These are phyloP conservation scores for Zaprionus obscuricornis DNA, from an alignment of 2,888 invertebrate species.

Conservation along the genomic window DNA sequence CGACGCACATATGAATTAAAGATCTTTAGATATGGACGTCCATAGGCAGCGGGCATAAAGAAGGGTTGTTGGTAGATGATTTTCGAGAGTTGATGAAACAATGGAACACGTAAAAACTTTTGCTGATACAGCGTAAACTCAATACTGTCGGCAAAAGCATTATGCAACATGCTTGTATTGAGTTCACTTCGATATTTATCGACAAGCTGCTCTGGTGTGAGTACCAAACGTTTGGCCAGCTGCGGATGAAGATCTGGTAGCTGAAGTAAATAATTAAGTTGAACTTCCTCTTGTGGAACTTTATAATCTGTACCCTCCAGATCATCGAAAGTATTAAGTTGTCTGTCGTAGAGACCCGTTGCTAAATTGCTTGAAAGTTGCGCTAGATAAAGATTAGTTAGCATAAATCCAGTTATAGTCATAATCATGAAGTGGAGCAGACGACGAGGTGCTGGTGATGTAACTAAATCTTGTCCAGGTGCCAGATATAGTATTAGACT, in stretches of 20 bases:
- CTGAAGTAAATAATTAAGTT: slow-evolving; percentile 23
- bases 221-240: slow-evolving; percentile 45
- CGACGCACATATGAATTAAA: slow-evolving; percentile 59
- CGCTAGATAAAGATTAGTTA: slow-evolving; percentile 61
- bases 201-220: slow-evolving; percentile 24
- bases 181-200: slow-evolving; percentile 41
- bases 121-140: slow-evolving; percentile 65
- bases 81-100: slow-evolving; percentile 52
- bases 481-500: slow-evolving; percentile 36
- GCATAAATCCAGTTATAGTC: slow-evolving; percentile 49
- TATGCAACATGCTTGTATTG: slow-evolving; percentile 51
- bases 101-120: slow-evolving; percentile 51
- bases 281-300: slow-evolving; percentile 42
- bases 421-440: slow-evolving; percentile 41
- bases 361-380: slow-evolving; percentile 60
- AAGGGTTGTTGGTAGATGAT: slow-evolving; percentile 57
- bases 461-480: slow-evolving; percentile 13
- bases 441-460: slow-evolving; percentile 23
- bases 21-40: slow-evolving; percentile 57
- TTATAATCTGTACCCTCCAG: slow-evolving; percentile 41
- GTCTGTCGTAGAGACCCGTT: slow-evolving; percentile 56
- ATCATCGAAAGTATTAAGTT: slow-evolving; percentile 56
- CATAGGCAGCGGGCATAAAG: slow-evolving; percentile 58
- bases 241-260: slow-evolving; percentile 51
- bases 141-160: slow-evolving; percentile 54